phyloP scores from a whole-genome alignment of 2,797 vertebrate genomes.

The Benthosema pterotum region DNA sequence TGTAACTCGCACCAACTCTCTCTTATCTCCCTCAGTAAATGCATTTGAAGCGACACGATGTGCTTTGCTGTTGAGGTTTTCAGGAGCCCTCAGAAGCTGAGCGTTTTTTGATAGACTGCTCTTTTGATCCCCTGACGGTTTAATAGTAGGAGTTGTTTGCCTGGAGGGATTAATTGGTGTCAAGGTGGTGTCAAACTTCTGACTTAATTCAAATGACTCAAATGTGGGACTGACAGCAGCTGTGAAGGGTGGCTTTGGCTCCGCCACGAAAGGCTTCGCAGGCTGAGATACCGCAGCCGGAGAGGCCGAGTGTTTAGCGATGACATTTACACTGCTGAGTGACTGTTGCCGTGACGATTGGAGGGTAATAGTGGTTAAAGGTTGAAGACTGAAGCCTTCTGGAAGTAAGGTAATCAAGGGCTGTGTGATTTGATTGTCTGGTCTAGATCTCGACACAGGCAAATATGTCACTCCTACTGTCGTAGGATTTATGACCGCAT shows the following conservation, averaged over 20 bases:
- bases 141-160: slow-evolving; percentile 11
- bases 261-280: slow-evolving; percentile 8
- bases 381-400: slow-evolving; percentile 25
- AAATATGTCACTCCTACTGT: slow-evolving; percentile 42
- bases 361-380: slow-evolving; percentile 24
- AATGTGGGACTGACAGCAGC: background rate
- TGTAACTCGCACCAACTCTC: slow-evolving; percentile 17
- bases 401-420: slow-evolving; percentile 26
- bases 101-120: slow-evolving; percentile 25
- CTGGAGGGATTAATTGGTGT: slow-evolving; percentile 17
- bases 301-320: slow-evolving; percentile 25
- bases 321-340: slow-evolving; percentile 21
- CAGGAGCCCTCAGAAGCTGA: background rate
- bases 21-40: slow-evolving; percentile 27
- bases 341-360: slow-evolving; percentile 20
- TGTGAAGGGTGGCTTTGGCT: slow-evolving; percentile 14
- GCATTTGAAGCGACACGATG: background rate
- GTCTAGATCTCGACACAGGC: slow-evolving; percentile 33
- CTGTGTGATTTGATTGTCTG: slow-evolving; percentile 21
- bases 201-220: slow-evolving; percentile 22
- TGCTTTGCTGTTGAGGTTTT: slow-evolving; percentile 12
- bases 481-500: slow-evolving; percentile 32
- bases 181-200: background rate
- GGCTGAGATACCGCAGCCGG: slow-evolving; percentile 20
- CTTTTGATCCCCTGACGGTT: slow-evolving; percentile 5